Evolutionary conservation across 2,113 vertebrate genomes (phyloP).

Genomic region (Dascyllus trimaculatus): DNA sequence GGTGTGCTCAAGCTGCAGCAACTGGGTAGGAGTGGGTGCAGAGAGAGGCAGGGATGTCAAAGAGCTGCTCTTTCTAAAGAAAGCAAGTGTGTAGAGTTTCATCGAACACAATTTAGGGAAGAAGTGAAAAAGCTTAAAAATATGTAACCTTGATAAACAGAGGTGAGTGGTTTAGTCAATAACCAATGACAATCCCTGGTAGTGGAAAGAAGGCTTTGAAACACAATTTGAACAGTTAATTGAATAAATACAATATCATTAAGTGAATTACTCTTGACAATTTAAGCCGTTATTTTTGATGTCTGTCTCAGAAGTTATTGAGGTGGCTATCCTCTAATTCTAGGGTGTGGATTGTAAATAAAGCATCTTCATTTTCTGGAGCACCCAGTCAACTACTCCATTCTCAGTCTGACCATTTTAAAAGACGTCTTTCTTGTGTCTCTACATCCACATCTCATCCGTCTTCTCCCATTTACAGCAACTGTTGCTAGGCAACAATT

Average conservation of each 20-base stretch:
- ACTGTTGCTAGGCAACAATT: constrained; percentile 75
- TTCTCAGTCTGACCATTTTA: constrained; percentile 36
- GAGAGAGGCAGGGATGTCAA: too few relatives aligned
- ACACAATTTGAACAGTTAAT: not conserved
- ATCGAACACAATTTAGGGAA: too few relatives aligned
- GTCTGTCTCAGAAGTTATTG: too few relatives aligned
- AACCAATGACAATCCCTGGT: not conserved
- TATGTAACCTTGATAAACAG: too few relatives aligned
- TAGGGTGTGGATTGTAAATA: not conserved
- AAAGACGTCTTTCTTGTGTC: constrained; percentile 13
- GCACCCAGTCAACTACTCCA: constrained; percentile 4
- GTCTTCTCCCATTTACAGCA: constrained; percentile 57
- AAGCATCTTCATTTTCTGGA: not conserved
- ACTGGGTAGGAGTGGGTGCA: too few relatives aligned
- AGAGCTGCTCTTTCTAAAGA: too few relatives aligned
- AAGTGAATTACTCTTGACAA: not conserved
- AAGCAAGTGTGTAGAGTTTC: too few relatives aligned
- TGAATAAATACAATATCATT: not conserved
- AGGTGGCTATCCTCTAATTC: too few relatives aligned
- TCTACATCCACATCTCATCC: constrained; percentile 49
- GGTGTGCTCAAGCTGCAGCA: too few relatives aligned
- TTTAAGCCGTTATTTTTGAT: not conserved
- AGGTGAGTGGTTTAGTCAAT: too few relatives aligned
- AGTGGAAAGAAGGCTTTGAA: not conserved
- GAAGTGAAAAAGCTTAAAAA: too few relatives aligned